These are phyloP conservation scores for Acanthopleura granulata DNA, from an alignment of 2,888 invertebrate genomes.

Conservation along the genomic window DNA sequence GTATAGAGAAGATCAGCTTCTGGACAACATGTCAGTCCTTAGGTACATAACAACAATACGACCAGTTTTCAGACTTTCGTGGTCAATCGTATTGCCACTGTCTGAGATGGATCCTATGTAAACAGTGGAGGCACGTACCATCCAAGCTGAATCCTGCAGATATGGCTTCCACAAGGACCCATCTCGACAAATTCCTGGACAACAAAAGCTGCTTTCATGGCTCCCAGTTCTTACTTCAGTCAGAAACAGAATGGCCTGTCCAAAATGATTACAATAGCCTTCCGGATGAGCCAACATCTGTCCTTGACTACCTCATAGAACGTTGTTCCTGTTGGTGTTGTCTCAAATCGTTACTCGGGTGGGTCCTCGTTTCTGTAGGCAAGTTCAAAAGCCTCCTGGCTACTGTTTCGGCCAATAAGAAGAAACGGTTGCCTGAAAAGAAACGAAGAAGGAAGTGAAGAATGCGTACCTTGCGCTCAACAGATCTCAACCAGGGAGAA, in stretches of 20 bases:
- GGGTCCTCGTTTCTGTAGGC: not conserved
- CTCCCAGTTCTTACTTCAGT: too few species aligned
- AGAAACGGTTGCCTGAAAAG: not conserved
- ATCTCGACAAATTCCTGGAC: too few species aligned
- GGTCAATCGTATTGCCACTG: not conserved
- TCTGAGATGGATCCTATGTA: not conserved
- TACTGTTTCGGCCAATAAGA: not conserved
- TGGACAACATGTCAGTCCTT: not conserved
- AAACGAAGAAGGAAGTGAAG: too few species aligned
- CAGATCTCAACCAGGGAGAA: not conserved
- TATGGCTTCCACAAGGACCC: not conserved
- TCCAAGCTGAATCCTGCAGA: not conserved
- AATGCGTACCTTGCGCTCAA: too few species aligned
- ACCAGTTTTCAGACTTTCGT: not conserved
- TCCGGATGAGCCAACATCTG: too few species aligned
- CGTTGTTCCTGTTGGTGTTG: not conserved
- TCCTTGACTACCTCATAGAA: not conserved
- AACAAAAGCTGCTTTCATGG: too few species aligned
- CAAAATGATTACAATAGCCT: too few species aligned
- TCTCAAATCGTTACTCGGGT: not conserved
- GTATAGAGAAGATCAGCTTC: not conserved
- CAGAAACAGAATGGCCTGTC: too few species aligned
- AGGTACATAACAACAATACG: too few species aligned
- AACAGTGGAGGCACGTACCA: not conserved
- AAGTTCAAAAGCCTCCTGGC: not conserved